Evolutionary conservation across 2,113 vertebrate genomes (phyloP), one percentile per base, ranked within the genome.

Genomic region (Seriola rivoliana): DNA sequence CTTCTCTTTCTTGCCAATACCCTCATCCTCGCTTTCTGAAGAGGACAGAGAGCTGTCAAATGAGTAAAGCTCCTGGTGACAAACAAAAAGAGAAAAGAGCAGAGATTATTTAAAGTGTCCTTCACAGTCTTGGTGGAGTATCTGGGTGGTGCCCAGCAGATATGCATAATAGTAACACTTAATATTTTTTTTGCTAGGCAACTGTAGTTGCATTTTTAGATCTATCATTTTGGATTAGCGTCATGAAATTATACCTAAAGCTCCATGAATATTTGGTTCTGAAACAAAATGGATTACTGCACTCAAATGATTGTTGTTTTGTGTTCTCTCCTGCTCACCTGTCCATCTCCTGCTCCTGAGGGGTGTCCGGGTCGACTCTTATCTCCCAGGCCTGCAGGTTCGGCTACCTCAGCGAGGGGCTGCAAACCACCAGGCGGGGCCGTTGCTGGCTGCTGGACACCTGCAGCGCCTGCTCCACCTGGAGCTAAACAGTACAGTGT

Each of bases 11-110:
- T 91, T 85, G 71, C 75, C 44, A 0, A 84, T 34, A 3, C 64
- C 82, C 69, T 93, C 92, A 46, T 93, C 88, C 14, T 92, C 91
- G 4, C 91, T 93, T 73, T 91, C 92, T 1, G 67, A 76, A 23
- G 88, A 88, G 29, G 81, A 88, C 32, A 5, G 10, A n/a, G 89
- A 92, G 71, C 91, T 93, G 50, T 93, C 88, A 0, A 46, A 8
- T 0, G 92, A 84, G 69, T 65, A 69, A 40, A 67, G 6, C 16
- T 78, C 64, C 90, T 91, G 71, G 34, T 32, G 64, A 75, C 13
- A 36, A 4, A 66, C 13, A 19, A 69, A 44, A 62, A 9, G 5
- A 75, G 2, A 40, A 12, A 29, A n/a, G 54, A 52, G n/a, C 55
- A 36, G 3, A 36, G 21, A 34, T 60, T 34, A 25, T 25, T 72